A percentile compares a stretch with the other conserved stretches of the same genome.
Evolutionary conservation across 2,797 vertebrate genomes (phyloP).

Genomic region (Pangasius mekongensis): DNA sequence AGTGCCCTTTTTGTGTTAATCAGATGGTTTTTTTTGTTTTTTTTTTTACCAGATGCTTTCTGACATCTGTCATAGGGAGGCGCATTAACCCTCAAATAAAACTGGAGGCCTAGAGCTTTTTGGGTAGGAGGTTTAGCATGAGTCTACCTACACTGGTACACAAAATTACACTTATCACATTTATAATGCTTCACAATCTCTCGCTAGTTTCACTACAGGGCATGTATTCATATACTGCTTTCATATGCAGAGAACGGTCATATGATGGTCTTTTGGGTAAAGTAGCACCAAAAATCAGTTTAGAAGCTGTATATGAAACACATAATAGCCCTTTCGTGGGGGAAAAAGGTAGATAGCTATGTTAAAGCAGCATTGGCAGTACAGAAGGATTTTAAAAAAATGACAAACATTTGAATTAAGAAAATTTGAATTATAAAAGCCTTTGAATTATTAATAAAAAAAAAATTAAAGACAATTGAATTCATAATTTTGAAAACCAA

Average conservation of each 20-base stretch:
- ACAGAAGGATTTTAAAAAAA: neutral
- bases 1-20: conserved; percentile 84
- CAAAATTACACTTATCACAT: neutral
- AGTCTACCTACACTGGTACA: neutral
- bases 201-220: neutral
- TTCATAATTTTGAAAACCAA: too few relatives aligned
- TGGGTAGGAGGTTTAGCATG: conserved; percentile 28
- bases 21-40: conserved; percentile 66
- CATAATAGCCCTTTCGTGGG: neutral
- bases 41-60: conserved; percentile 73
- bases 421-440: neutral
- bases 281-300: neutral
- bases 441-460: neutral
- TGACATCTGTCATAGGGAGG: conserved; percentile 78
- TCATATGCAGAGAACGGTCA: neutral
- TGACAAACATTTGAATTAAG: neutral
- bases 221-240: neutral
- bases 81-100: conserved; percentile 61
- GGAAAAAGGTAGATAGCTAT: too few relatives aligned
- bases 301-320: neutral
- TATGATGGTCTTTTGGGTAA: neutral
- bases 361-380: neutral
- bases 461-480: neutral
- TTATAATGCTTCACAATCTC: neutral
- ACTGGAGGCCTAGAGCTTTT: conserved; percentile 13